Base-by-base conservation (phyloP, 92 coral and sea anemone species). In the Siderastrea siderea region DNA sequence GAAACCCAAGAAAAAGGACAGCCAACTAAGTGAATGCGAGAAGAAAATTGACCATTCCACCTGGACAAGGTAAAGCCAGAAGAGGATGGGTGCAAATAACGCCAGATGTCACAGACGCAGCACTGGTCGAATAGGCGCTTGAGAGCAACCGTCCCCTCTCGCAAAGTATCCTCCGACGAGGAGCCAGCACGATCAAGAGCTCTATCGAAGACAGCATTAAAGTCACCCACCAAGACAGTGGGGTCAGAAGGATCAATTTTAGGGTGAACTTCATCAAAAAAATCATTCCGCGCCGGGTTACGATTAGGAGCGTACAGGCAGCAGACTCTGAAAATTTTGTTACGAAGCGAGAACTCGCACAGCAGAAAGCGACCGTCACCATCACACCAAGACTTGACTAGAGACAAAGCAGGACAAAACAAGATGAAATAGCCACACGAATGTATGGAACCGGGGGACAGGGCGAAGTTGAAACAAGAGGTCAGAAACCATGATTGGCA, bases 21-120 rank as follows among this genome's bases (percentile, higher is more conserved):
- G 76, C 93, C 82, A 73, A 93, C 54, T 62, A 90, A 51, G 61
- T 88, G 87, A 7, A 92, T 83, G 12, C 90, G 75, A 44, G 92
- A 88, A 12, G 90, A 85, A 60, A 16, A 12, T 19, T 78, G 14
- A 12, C 89, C 86, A 76, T 91, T 61, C 1, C 82, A 43, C 3
- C 89, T 44, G 4, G 73, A 14, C 91, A 88, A 91, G 17, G 91
- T 78, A 26, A 58, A 85, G 9, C 77, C 74, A 1, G 17, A 4
- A 16, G 47, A 4, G 13, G 47, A 0, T 1, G 91, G 94, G 9
- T 91, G 88, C 0, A 61, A 43, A 1, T 49, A 62, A 0, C 91
- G 72, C 91, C 88, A 91, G 47, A 45, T 16, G 48, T 87, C 94
- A 17, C 74, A 13, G 45, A 5, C 4, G 16, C 62, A 55, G 4